Evolutionary conservation across 2,888 invertebrate genomes (phyloP), one percentile per base, ranked within the genome.

Genomic region (Lithophane leautieri): DNA sequence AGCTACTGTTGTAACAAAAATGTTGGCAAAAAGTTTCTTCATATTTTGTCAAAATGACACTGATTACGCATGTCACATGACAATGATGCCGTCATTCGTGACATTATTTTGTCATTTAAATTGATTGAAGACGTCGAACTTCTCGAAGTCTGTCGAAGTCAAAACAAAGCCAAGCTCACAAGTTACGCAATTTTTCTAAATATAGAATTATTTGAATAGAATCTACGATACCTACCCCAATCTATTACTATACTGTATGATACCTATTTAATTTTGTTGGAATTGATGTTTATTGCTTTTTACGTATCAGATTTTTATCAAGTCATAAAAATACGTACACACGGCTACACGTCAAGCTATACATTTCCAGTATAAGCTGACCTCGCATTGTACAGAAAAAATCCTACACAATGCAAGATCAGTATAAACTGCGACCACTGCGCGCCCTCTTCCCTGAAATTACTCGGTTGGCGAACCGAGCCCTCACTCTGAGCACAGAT

Each of bases 31-130:
- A 28, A 34, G 16, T 22, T 22, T 22, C 25, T 25, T 34, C 11
- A 6, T 22, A 60, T 44, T 79, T 82, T 60, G 70, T 83, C 83
- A 78, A 65, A 65, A 70, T 79, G 79, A 79, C 79, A 79, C 58
- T 78, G 70, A 61, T 66, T 73, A 40, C 16, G 34, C 71, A 70
- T 85, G 82, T 82, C 82, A 82, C 16, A 67, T 73, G 78, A 73
- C 85, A 82, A 82, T 85, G 40, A 82, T 82, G 40, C 62, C 81
- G 70, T 84, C 81, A 81, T 76, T 70, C 65, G 22, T 82, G 82
- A 82, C 82, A 82, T 77, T 76, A 72, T 77, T 82, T 82, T 82
- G 82, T 85, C 85, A 82, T 25, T 25, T 22, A 69, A 69, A 78
- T 66, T 74, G 42, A 78, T 69, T 66, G 50, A 50, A 81, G 50